phyloP scores from a whole-genome alignment of 2,888 invertebrate species.

The Torymus texanus region DNA sequence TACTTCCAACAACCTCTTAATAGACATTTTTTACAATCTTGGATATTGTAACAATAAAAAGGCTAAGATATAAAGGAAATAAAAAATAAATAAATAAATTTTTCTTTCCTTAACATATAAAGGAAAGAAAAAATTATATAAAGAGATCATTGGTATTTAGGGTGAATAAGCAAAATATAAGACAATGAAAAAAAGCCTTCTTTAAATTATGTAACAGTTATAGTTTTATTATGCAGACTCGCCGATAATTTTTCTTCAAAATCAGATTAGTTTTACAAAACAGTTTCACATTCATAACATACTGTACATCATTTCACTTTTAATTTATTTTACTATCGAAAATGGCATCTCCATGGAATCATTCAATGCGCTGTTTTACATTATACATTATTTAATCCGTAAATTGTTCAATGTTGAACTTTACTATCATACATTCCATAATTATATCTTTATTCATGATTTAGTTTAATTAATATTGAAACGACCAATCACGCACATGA shows the following conservation, averaged over 20 bases:
- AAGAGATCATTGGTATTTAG: too few relatives aligned
- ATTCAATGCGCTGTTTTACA: constrained; percentile 34
- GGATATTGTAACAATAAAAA: too few relatives aligned
- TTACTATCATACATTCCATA: constrained; percentile 32
- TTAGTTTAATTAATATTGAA: constrained; percentile 23
- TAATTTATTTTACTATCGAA: constrained; percentile 25
- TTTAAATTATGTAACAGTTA: constrained; percentile 52
- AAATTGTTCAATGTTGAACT: constrained; percentile 28
- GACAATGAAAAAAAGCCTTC: neutral
- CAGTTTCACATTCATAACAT: constrained; percentile 53
- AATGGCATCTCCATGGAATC: constrained; percentile 24
- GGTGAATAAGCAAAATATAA: too few relatives aligned
- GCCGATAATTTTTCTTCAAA: constrained; percentile 48
- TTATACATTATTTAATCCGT: constrained; percentile 40
- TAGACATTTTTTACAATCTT: too few relatives aligned
- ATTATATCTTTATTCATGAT: constrained; percentile 8
- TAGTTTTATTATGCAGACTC: constrained; percentile 55
- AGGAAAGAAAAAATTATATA: too few relatives aligned
- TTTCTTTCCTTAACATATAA: too few relatives aligned
- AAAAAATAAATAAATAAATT: too few relatives aligned
- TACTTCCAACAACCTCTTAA: too few relatives aligned
- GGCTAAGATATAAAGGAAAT: too few relatives aligned
- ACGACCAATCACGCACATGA: constrained; percentile 28
- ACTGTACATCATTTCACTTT: constrained; percentile 48
- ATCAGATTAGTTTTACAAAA: constrained; percentile 53